Base-by-base conservation (phyloP, 2,113 vertebrate genomes). In the Corythaeola cristata region DNA sequence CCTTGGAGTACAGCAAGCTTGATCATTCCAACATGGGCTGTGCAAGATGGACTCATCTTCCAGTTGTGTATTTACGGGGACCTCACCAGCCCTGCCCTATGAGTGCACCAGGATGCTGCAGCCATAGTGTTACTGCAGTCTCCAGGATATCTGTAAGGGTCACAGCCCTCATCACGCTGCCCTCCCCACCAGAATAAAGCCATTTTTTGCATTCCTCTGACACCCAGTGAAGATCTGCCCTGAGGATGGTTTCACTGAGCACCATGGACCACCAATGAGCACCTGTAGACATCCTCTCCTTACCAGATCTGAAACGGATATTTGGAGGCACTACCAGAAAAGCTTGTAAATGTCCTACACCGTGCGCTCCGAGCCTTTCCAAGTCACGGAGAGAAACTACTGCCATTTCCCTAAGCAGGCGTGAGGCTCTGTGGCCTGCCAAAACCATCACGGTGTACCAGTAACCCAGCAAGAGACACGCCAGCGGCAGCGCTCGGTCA, bases 401-500 rank as follows among this genome's bases (percentile, higher is more conserved):
- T 73, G 69, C 33, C 7, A 0, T 76, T 75, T 79, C 64, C 55
- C 66, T 62, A 39, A 39, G 74, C 24, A 69, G 35, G 13, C 13
- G 1, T 5, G 13, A 15, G 69, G 74, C 50, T 32, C 8, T n/a
- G 35, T 35, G 44, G 23, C 39, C 56, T n/a, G 60, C 50, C 64
- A 47, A 56, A 26, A 3, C 3, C 9, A 22, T 7, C 1, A 1
- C 73, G 4, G 12, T 2, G 19, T 32, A 58, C 19, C 60, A 10
- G 15, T 45, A n/a, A 8, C 5, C 9, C 85, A 10, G 53, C 77
- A 27, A 15, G 68, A 59, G 52, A 6, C 7, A 9, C 0, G 1
- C 15, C 15, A 7, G 53, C 8, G n/a, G 74, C 3, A 39, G 55
- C 45, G 4, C 4, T 15, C 10, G 1, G 60, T 41, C 24, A 0